Base-by-base conservation (phyloP, 2,113 vertebrate genomes). In the Eurypyga helias region DNA sequence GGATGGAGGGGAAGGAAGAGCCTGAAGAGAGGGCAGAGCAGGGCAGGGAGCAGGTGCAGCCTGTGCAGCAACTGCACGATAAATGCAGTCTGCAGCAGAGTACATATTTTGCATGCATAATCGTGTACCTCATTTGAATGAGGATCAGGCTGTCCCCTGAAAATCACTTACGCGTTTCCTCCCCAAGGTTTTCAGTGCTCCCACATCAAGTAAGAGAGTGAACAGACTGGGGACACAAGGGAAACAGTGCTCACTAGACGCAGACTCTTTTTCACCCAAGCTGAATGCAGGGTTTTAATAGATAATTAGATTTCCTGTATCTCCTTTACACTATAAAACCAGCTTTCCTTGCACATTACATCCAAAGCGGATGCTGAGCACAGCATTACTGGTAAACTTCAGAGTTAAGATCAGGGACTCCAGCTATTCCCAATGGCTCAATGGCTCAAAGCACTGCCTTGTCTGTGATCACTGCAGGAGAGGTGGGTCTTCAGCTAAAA, bases 31-130 rank as follows among this genome's bases (percentile, higher is more conserved):
- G 89, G 72, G 80, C 81, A 96, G 73, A 93, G 81, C 17, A 48
- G 89, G 81, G 89, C 90, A 97, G 57, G 45, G 69, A 96, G 90
- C 90, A 95, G 89, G 90, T 89, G 92, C 92, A 96, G 94, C 83
- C 72, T 75, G 51, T 51, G 55, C 92, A 93, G 55, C 51, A 83
- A 83, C 76, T 71, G 76, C 77, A 49, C 0, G 0, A 78, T 52
- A 78, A 87, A 97, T 71, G 52, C 83, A 72, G 61, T 57, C 72
- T 89, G 89, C 65, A 95, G 88, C 48, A 71, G 72, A 84, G 80
- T 4, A 72, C 76, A 55, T 57, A 64, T 36, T 92, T 93, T 26
- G 1, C 83, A 76, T 89, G 76, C 72, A 49, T 36, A 92, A 81
- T 77, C 2, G 0, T 78, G 69, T 52, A 55, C 65, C 57, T 76